Base-by-base conservation (phyloP, 2,888 invertebrate genomes). In the Muscina levida region DNA sequence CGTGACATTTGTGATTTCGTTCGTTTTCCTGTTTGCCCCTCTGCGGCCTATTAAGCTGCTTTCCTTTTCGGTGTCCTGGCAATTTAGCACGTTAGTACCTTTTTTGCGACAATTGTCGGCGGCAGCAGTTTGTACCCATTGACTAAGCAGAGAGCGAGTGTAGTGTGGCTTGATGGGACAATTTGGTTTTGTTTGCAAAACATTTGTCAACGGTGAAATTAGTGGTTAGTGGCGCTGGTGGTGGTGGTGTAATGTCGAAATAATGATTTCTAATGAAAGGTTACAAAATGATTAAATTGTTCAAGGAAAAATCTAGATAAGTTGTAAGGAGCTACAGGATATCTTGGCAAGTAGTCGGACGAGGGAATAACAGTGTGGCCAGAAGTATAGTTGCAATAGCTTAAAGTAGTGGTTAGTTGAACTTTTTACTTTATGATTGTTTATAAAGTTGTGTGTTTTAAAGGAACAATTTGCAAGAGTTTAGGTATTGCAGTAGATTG, bases 221-320 rank as follows among this genome's bases (percentile, higher is more conserved):
- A 8, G 48, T 75, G n/a, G n/a, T n/a, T n/a, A n/a, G n/a, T n/a
- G n/a, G n/a, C n/a, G n/a, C n/a, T n/a, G n/a, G n/a, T n/a, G n/a
- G n/a, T n/a, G 31, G 31, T 31, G 57, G 67, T 75, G 59, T 81
- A 81, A 81, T 81, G 71, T 56, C 46, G 71, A 75, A 75, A 72
- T 81, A 77, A 77, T 77, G 77, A 74, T 73, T 44, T 67, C 53
- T 77, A 77, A 81, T 81, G 67, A 74, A 74, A 67, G 81, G 81
- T 73, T 76, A 70, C 79, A 70, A 57, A 31, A 57, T 51, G 72
- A 80, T 80, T 72, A 79, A 79, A 79, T 80, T 17, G 59, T 39
- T 31, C n/a, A 11, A 37, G 19, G 42, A 39, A 31, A n/a, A 42
- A 62, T 62, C 62, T 39, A 62, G 62, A 62, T 62, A 42, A 19